phyloP scores from a whole-genome alignment of 2,888 invertebrate species.

The Graphium colonna region DNA sequence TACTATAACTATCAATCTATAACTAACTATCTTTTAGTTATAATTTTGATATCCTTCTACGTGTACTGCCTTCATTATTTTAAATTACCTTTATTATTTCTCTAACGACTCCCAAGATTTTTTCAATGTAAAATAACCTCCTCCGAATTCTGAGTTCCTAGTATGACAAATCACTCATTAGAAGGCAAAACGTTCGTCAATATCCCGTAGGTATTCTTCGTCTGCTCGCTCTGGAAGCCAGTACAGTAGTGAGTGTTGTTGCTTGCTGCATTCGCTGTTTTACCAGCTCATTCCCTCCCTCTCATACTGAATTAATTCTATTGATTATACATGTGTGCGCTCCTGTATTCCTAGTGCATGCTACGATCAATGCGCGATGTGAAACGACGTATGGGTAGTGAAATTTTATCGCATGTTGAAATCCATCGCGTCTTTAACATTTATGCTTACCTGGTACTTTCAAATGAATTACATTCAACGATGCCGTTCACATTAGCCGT shows the following conservation, averaged over 20 bases:
- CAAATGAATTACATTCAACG: slow-evolving; percentile 57
- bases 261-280: not conserved
- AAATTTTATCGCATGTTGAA: slow-evolving; percentile 26
- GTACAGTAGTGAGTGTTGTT: too few relatives aligned
- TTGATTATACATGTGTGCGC: slow-evolving; percentile 38
- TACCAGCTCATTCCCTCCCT: not conserved
- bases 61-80: too few relatives aligned
- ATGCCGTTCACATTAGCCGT: slow-evolving; percentile 46
- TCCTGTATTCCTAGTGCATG: slow-evolving; percentile 15
- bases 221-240: slow-evolving; percentile 22
- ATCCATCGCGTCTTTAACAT: slow-evolving; percentile 33
- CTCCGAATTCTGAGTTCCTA: slow-evolving; percentile 28
- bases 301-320: slow-evolving; percentile 11
- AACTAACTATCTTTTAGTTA: too few relatives aligned
- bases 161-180: slow-evolving; percentile 26
- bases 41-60: too few relatives aligned
- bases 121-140: too few relatives aligned
- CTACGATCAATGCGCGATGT: not conserved
- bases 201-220: not conserved
- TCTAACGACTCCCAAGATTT: too few relatives aligned
- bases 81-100: too few relatives aligned
- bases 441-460: slow-evolving; percentile 53
- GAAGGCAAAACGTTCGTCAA: slow-evolving; percentile 14
- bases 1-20: too few relatives aligned
- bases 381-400: not conserved